phyloP scores from a whole-genome alignment of 2,888 invertebrate genomes.

The Eupithecia centaureata region DNA sequence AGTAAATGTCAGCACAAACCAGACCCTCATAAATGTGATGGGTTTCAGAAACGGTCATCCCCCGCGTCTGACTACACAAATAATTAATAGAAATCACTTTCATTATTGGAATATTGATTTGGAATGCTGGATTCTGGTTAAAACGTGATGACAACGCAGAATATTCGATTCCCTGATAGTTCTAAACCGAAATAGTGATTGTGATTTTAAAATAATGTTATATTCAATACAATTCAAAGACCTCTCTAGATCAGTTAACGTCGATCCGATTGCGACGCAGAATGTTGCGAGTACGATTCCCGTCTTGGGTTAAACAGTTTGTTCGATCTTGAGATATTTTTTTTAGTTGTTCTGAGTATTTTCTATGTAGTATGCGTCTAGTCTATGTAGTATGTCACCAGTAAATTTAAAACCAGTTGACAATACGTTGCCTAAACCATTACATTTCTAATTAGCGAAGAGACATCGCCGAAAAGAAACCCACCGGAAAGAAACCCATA shows the following conservation, averaged over 20 bases:
- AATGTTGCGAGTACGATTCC: background rate
- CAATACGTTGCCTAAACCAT: no score
- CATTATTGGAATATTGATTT: conserved; percentile 25
- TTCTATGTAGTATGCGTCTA: no score
- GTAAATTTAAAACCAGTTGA: background rate
- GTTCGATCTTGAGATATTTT: no score
- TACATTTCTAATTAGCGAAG: background rate
- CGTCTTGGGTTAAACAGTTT: no score
- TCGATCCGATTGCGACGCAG: background rate
- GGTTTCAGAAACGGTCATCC: conserved; percentile 30
- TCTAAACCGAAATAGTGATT: background rate
- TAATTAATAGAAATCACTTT: conserved; percentile 31
- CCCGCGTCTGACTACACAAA: conserved; percentile 31
- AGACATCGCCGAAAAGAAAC: background rate
- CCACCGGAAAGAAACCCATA: no score
- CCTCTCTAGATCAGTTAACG: background rate
- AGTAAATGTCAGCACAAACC: conserved; percentile 34
- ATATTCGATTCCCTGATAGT: background rate
- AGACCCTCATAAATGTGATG: conserved; percentile 36
- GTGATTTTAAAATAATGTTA: background rate
- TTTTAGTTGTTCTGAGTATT: background rate
- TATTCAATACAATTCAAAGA: background rate
- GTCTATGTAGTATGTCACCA: no score
- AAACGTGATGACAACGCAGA: background rate
- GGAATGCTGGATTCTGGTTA: conserved; percentile 6